phyloP scores from a whole-genome alignment of 2,797 vertebrate species.

The Thunnus albacares region DNA sequence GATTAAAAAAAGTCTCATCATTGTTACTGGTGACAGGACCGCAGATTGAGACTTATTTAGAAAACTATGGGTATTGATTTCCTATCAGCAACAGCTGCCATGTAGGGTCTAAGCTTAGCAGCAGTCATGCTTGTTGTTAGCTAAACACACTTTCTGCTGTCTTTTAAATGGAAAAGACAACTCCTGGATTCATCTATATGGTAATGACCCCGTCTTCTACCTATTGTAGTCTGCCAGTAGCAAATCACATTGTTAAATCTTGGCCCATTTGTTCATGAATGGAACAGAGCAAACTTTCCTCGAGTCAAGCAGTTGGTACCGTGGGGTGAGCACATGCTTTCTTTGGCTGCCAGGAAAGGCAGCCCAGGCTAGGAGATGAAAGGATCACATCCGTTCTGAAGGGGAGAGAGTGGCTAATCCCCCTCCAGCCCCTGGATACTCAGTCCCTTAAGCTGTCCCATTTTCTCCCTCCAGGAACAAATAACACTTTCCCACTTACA shows the following conservation, averaged over 20 bases:
- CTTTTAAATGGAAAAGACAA: constrained; percentile 84
- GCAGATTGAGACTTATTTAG: constrained; percentile 83
- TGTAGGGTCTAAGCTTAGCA: constrained; percentile 58
- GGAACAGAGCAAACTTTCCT: constrained; percentile 75
- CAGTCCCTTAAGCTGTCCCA: constrained; percentile 84
- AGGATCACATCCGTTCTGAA: constrained; percentile 84
- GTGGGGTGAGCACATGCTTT: constrained; percentile 79
- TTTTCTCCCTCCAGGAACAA: constrained; percentile 86
- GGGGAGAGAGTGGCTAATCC: constrained; percentile 86
- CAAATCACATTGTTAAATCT: constrained; percentile 82
- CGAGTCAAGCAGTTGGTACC: constrained; percentile 71
- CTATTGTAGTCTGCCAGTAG: constrained; percentile 75
- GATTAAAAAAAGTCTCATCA: constrained; percentile 62
- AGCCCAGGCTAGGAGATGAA: constrained; percentile 85
- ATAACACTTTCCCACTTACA: constrained; percentile 85
- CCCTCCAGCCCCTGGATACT: constrained; percentile 81
- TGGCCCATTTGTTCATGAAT: constrained; percentile 73
- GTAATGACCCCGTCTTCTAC: constrained; percentile 81
- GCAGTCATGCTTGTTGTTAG: constrained; percentile 66
- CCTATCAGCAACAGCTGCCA: constrained; percentile 77
- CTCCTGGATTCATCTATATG: constrained; percentile 87
- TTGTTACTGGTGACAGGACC: constrained; percentile 71
- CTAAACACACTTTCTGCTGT: constrained; percentile 71
- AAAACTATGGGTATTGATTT: constrained; percentile 86
- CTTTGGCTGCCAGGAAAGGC: constrained; percentile 84